phyloP scores from a whole-genome alignment of 1,140 invertebrate species.

The Pteromalus puparum region DNA sequence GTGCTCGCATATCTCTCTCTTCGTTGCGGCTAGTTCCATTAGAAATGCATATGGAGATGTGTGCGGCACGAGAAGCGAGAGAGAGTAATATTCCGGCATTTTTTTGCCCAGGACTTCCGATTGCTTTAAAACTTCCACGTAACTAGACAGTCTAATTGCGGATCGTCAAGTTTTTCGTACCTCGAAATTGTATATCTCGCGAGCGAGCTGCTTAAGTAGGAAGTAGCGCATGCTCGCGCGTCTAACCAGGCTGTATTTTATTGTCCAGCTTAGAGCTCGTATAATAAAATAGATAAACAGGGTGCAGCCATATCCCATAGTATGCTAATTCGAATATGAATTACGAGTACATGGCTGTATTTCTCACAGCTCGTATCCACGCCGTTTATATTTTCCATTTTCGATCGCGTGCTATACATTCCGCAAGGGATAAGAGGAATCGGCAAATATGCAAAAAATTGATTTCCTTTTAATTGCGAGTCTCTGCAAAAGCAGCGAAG shows the following conservation, averaged over 20 bases:
- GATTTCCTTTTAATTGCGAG: slow-evolving; percentile 20
- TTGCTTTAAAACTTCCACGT: slow-evolving; percentile 17
- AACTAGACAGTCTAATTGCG: slow-evolving; percentile 37
- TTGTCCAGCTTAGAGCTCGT: background rate
- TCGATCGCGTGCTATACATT: background rate
- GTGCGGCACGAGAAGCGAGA: background rate
- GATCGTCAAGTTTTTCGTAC: slow-evolving; percentile 32
- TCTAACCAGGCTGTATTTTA: slow-evolving; percentile 9
- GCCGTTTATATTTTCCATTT: too few species aligned
- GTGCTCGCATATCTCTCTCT: background rate
- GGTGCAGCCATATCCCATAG: background rate
- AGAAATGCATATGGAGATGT: background rate
- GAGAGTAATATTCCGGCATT: background rate
- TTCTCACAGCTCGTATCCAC: background rate
- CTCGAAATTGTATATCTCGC: background rate
- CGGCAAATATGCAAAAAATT: slow-evolving; percentile 8
- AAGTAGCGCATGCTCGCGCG: background rate
- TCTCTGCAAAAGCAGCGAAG: background rate
- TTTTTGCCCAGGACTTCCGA: slow-evolving; percentile 14
- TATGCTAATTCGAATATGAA: slow-evolving; percentile 18
- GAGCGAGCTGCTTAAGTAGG: background rate
- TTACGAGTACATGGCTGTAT: background rate
- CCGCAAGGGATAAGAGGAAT: background rate
- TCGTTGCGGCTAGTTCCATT: background rate
- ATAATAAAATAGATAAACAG: slow-evolving; percentile 7